Evolutionary conservation across 2,113 vertebrate species (phyloP), one percentile per base, ranked within the genome.

Genomic region (Dromaius novaehollandiae): DNA sequence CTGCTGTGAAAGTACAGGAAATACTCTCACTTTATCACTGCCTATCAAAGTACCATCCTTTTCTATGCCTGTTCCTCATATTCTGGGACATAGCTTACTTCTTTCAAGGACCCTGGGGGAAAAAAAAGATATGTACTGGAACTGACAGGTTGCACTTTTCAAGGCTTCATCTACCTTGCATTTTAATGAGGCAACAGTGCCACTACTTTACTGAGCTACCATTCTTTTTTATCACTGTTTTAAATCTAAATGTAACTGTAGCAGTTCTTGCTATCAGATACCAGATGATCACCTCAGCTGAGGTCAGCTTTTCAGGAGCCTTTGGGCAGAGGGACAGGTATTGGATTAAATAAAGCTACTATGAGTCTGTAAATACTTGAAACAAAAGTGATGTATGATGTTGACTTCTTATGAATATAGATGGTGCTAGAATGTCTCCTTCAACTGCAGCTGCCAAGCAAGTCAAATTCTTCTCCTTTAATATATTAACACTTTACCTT

Each of bases 1-100:
- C 91, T 96, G 91, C 84, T 93, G 58, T 34, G 50, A 88, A 65
- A 90, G 76, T 55, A 68, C 58, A n/a, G 83, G 91, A 30, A 80
- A 89, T 13, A 28, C 32, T 9, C 56, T 76, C 79, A 82, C 51
- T 55, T 94, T 44, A 44, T 58, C 82, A 71, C 77, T 40, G 60
- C 89, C 40, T 77, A 89, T 50, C 38, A 21, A 22, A 38, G 34
- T 5, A 36, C 74, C 24, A 40, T 81, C 60, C 40, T 93, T 40
- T 85, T 61, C 40, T 89, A 58, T 42, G 58, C 83, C 65, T 94
- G 34, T 88, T 87, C 73, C 9, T 77, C 83, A 16, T 40, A 30
- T 17, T 25, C 66, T 71, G 56, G 24, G 32, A 48, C 64, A 69
- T 78, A 91, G n/a, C 83, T 95, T 51, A 95, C 85, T 30, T 70